Evolutionary conservation across 2,797 vertebrate genomes (phyloP).

Genomic region (Aselliscus stoliczkanus): DNA sequence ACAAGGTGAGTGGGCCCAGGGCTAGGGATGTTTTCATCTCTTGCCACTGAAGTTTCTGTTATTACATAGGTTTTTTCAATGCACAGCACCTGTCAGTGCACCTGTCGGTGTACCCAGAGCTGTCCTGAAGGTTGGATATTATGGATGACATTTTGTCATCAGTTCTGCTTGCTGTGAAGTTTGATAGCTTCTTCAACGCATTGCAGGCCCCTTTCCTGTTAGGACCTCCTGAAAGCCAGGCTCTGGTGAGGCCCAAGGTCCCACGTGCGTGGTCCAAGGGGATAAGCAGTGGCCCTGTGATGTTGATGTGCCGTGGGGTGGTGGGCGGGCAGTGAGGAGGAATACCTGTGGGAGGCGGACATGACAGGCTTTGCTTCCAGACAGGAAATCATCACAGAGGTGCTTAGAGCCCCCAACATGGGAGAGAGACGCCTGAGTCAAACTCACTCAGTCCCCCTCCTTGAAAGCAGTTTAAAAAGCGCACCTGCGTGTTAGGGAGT

Average conservation of each 20-base stretch:
- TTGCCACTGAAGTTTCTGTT: background rate
- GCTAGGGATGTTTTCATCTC: background rate
- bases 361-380: background rate
- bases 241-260: background rate
- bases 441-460: background rate
- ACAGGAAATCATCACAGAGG: background rate
- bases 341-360: background rate
- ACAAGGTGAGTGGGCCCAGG: slow-evolving; percentile 84
- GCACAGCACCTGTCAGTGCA: accelerated
- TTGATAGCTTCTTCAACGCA: background rate
- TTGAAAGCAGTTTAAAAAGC: background rate
- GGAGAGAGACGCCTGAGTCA: background rate
- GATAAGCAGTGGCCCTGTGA: background rate
- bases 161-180: background rate
- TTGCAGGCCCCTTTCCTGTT: background rate
- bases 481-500: background rate
- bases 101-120: background rate
- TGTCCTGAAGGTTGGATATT: background rate
- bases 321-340: background rate
- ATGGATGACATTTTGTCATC: background rate
- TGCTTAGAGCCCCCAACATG: background rate
- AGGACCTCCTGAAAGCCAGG: background rate
- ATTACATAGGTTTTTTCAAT: background rate
- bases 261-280: background rate
- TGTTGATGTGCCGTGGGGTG: background rate